These are phyloP conservation scores for Corvus moneduloides DNA, from an alignment of 2,113 vertebrate species.

Conservation along the genomic window DNA sequence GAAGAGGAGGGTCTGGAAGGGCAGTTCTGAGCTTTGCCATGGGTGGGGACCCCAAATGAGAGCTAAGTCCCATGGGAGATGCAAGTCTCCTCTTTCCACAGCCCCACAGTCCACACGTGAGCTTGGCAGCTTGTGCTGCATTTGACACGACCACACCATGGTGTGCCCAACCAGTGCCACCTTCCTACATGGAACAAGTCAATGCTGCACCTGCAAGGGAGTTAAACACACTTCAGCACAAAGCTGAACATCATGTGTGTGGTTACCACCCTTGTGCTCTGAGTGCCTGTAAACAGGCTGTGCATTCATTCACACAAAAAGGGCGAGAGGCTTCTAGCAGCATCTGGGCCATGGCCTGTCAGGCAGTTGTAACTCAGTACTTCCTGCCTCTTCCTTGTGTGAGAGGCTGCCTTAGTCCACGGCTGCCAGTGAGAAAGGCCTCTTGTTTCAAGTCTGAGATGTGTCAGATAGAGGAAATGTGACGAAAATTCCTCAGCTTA, in stretches of 20 bases:
- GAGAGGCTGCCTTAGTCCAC: background rate
- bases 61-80: background rate
- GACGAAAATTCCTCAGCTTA: background rate
- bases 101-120: fast-evolving
- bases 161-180: background rate
- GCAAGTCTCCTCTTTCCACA: background rate
- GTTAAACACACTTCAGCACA: background rate
- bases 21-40: background rate
- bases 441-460: background rate
- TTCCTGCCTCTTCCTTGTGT: background rate
- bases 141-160: background rate
- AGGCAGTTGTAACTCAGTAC: background rate
- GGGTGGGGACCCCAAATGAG: background rate
- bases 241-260: fast-evolving
- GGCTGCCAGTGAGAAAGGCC: background rate
- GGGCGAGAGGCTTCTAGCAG: background rate
- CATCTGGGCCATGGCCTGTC: background rate
- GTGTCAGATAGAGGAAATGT: background rate
- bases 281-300: background rate
- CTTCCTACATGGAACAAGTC: background rate
- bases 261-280: background rate
- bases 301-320: background rate
- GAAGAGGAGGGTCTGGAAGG: background rate
- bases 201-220: fast-evolving
- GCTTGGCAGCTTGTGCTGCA: fast-evolving